phyloP scores from a whole-genome alignment of 2,888 invertebrate genomes.

The Hirtodrosophila confusa region DNA sequence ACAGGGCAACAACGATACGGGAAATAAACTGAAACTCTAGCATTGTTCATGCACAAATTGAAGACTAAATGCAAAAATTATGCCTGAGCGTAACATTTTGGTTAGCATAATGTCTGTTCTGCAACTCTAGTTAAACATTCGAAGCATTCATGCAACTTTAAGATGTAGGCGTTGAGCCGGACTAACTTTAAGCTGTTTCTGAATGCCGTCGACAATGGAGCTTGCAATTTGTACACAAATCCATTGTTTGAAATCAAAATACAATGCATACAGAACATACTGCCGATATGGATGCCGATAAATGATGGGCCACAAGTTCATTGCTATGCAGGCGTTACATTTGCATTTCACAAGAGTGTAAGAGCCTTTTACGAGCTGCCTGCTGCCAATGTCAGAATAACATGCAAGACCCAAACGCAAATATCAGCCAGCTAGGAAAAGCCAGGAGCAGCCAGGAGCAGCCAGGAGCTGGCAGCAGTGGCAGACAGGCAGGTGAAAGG shows the following conservation, averaged over 20 bases:
- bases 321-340: constrained; percentile 60
- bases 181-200: constrained; percentile 27
- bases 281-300: constrained; percentile 29
- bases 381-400: constrained; percentile 62
- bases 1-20: constrained; percentile 8
- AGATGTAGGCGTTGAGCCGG: background rate
- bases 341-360: constrained; percentile 53
- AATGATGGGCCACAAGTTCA: constrained; percentile 45
- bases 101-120: constrained; percentile 29
- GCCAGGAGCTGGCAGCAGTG: constrained; percentile 7
- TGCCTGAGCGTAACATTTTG: constrained; percentile 62
- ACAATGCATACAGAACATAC: constrained; percentile 36
- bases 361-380: constrained; percentile 61
- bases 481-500: constrained; percentile 43
- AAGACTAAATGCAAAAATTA: constrained; percentile 74
- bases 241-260: constrained; percentile 53
- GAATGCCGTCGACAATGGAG: constrained; percentile 21
- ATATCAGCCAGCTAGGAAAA: constrained; percentile 20
- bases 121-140: background rate
- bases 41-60: constrained; percentile 54
- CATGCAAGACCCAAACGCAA: constrained; percentile 48
- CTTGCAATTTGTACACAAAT: constrained; percentile 63
- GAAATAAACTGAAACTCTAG: constrained; percentile 7
- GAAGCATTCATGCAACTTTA: constrained; percentile 23
- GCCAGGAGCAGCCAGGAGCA: constrained; percentile 13